These are phyloP conservation scores for Eilema caniola DNA, from an alignment of 2,888 invertebrate species.

Conservation along the genomic window DNA sequence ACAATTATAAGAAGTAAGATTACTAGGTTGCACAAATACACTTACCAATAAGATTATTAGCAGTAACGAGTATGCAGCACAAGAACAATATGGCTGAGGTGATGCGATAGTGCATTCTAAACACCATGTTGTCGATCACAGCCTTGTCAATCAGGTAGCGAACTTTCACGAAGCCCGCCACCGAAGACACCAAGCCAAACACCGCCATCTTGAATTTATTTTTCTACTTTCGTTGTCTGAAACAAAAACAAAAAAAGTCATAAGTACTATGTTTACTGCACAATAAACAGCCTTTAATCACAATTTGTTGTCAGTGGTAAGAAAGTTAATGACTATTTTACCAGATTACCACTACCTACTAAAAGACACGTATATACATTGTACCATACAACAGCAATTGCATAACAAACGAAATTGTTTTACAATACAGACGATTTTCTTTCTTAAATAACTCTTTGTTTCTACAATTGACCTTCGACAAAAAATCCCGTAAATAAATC, in stretches of 20 bases:
- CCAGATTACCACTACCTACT: slow-evolving; percentile 6
- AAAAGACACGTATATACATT: not conserved
- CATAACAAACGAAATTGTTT: slow-evolving; percentile 26
- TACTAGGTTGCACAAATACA: slow-evolving; percentile 41
- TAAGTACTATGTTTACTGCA: not conserved
- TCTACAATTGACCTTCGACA: slow-evolving; percentile 54
- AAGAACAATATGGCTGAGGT: slow-evolving; percentile 95
- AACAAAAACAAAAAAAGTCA: slow-evolving; percentile 49
- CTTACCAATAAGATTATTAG: slow-evolving; percentile 96
- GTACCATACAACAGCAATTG: slow-evolving; percentile 19
- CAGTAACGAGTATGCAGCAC: slow-evolving; percentile 95
- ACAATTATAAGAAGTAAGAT: not conserved
- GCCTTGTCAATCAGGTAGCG: slow-evolving; percentile 96
- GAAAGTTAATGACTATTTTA: slow-evolving; percentile 18
- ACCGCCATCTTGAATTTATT: slow-evolving; percentile 89
- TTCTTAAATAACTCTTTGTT: slow-evolving; percentile 46
- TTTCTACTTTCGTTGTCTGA: slow-evolving; percentile 68
- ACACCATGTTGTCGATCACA: slow-evolving; percentile 95
- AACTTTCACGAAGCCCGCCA: slow-evolving; percentile 96
- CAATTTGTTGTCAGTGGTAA: slow-evolving; percentile 7
- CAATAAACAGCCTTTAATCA: slow-evolving; percentile 4
- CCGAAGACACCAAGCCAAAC: slow-evolving; percentile 94
- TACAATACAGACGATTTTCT: slow-evolving; percentile 23
- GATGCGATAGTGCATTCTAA: slow-evolving; percentile 95
- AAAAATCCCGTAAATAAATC: slow-evolving; percentile 72